Conservation (phyloP, 2,113 vertebrate species). For the western clawed frog (Xenopus tropicalis) region DNA sequence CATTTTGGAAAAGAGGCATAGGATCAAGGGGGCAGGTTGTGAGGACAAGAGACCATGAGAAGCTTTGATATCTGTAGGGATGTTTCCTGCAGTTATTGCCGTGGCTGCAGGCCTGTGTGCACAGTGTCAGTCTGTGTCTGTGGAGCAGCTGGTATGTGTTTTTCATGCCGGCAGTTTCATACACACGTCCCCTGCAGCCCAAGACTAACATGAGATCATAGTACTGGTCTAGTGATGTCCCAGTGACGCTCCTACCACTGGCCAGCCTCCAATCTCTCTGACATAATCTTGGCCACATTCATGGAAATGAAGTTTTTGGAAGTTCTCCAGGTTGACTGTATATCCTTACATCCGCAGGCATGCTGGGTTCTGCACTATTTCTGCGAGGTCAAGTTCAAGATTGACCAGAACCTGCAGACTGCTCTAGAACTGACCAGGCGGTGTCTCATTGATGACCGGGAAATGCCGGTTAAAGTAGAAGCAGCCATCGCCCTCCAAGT, state of each 20-base stretch:
- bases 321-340: background rate
- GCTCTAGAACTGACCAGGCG: slow-evolving; percentile 89
- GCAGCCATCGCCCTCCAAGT: slow-evolving; percentile 96
- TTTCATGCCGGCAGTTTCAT: slow-evolving; percentile 59
- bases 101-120: slow-evolving; percentile 66
- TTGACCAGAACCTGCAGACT: slow-evolving; percentile 93
- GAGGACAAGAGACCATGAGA: too few species aligned
- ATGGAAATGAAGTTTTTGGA: too few species aligned
- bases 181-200: slow-evolving; percentile 64
- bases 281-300: slow-evolving; percentile 46
- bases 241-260: slow-evolving; percentile 57
- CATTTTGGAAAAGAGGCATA: too few species aligned
- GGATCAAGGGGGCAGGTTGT: too few species aligned
- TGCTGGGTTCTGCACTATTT: slow-evolving; percentile 99
- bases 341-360: slow-evolving; percentile 66
- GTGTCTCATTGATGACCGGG: slow-evolving; percentile 94
- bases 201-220: slow-evolving; percentile 70
- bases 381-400: slow-evolving; percentile 98
- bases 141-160: slow-evolving; percentile 63
- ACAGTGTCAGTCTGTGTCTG: slow-evolving; percentile 67
- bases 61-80: too few species aligned
- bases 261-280: slow-evolving; percentile 69
- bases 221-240: slow-evolving; percentile 71
- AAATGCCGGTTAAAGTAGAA: slow-evolving; percentile 98
- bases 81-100: too few species aligned